Evolutionary conservation across 2,888 invertebrate species (phyloP), one percentile per base, ranked within the genome.

Genomic region (Micoletzkya japonica): DNA sequence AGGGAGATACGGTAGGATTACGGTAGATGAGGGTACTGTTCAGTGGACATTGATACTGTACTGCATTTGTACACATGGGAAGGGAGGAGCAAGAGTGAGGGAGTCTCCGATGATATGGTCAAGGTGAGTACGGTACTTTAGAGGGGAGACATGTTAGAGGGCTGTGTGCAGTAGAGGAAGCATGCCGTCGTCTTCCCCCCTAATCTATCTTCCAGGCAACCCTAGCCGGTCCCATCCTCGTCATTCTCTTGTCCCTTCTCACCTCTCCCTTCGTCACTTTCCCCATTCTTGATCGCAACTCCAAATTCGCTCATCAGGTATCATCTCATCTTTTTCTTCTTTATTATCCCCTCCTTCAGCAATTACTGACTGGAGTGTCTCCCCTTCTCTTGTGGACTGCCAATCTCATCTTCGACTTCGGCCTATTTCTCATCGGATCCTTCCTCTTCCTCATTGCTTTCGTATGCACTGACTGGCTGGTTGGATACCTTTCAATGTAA

Each of bases 301-400:
- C 56, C 32, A 66, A 72, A 28, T 79, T 79, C 69, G 77, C 76
- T 67, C 78, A 79, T 63, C 78, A 76, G 58, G 75, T 74, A 36
- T 14, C 26, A n/a, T 2, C 4, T 24, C 17, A 36, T 59, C 26
- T 6, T 60, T 60, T 44, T n/a, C 10, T 58, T 34, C 20, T n/a
- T 58, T 34, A 4, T 34, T 2, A 24, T 26, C 39, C 39, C 20
- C 28, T n/a, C 17, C 24, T 76, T 60, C 74, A 82, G 75, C 79
- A 82, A 63, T 75, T 81, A 49, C 75, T 84, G n/a, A 82, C 84
- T 4, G 80, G 79, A 37, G 73, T 84, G 56, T 77, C 81, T 30
- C 78, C 77, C 0, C 36, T 78, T 32, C 76, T 75, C 30, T 84
- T 81, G 71, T 84, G 83, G 79, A 63, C 73, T 2, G 74, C 76